Percentiles rank a stretch among this genome's conserved stretches.
phyloP scores from a whole-genome alignment of 2,797 vertebrate genomes.

The Crypturellus tataupa region DNA sequence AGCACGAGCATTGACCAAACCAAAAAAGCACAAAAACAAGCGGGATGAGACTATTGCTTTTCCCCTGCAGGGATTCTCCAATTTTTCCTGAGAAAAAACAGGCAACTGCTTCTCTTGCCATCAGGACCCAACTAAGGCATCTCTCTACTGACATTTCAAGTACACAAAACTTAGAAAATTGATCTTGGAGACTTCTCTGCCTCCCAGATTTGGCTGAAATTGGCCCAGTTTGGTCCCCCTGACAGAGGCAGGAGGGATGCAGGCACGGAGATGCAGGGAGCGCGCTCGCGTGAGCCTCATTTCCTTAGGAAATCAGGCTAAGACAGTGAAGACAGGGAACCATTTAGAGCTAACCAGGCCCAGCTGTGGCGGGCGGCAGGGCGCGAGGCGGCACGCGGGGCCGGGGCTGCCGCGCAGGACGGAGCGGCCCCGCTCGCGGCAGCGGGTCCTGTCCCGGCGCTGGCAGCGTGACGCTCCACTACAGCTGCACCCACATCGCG shows the following conservation, averaged over 20 bases:
- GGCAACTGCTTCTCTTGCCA: not conserved
- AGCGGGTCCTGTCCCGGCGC: not conserved
- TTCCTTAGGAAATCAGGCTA: not conserved
- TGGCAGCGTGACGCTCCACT: not conserved
- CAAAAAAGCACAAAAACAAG: not conserved
- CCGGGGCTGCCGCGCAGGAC: fast-evolving
- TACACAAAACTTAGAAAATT: not conserved
- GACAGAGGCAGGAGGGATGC: not conserved
- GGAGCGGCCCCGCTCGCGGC: not conserved
- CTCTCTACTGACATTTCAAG: not conserved
- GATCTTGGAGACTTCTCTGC: not conserved
- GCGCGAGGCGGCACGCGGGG: fast-evolving
- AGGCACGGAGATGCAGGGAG: not conserved
- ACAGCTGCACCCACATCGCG: not conserved
- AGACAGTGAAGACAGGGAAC: not conserved
- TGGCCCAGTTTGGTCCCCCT: not conserved
- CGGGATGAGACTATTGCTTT: not conserved
- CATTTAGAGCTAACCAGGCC: not conserved
- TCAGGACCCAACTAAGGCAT: not conserved
- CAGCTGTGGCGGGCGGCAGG: fast-evolving
- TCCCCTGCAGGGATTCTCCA: not conserved
- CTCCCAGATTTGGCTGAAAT: not conserved
- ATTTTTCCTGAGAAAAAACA: not conserved
- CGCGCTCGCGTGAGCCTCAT: not conserved
- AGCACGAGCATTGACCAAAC: not conserved